These are phyloP conservation scores for Choristoneura rosaceana DNA, from an alignment of 2,888 invertebrate genomes.

Conservation along the genomic window DNA sequence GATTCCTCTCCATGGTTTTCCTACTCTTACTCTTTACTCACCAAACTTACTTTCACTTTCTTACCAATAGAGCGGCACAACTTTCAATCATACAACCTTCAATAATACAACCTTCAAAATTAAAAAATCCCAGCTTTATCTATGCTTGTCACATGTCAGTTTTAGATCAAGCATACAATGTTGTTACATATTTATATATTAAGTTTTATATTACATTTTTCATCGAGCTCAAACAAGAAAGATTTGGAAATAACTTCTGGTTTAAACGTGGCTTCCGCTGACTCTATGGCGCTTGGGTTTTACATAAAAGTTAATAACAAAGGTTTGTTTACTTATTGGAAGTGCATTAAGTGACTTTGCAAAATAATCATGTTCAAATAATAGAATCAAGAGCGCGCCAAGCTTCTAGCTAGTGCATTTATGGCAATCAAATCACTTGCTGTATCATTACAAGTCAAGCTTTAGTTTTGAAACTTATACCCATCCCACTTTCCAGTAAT, in stretches of 20 bases:
- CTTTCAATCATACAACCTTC: too few species aligned
- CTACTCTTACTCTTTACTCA: background rate
- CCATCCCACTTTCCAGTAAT: too few species aligned
- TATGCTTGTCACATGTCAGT: constrained; percentile 16
- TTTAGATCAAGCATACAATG: constrained; percentile 31
- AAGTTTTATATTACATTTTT: constrained; percentile 52
- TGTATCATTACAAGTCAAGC: too few species aligned
- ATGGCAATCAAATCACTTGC: too few species aligned
- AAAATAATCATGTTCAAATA: too few species aligned
- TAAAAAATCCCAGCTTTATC: background rate
- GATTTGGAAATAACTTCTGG: constrained; percentile 50
- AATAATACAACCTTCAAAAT: background rate
- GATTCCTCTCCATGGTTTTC: too few species aligned
- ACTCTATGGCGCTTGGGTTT: constrained; percentile 62
- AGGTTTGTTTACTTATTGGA: constrained; percentile 41
- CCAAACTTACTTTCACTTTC: background rate
- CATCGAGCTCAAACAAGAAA: constrained; percentile 17
- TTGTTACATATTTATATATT: constrained; percentile 57
- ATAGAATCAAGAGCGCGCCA: too few species aligned
- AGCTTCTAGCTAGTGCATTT: too few species aligned
- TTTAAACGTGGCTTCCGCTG: constrained; percentile 50
- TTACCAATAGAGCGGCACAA: too few species aligned
- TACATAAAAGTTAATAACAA: constrained; percentile 64
- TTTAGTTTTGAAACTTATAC: too few species aligned
- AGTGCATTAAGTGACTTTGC: background rate